phyloP scores from a whole-genome alignment of 2,888 invertebrate genomes.

The Neoscelio sp. region DNA sequence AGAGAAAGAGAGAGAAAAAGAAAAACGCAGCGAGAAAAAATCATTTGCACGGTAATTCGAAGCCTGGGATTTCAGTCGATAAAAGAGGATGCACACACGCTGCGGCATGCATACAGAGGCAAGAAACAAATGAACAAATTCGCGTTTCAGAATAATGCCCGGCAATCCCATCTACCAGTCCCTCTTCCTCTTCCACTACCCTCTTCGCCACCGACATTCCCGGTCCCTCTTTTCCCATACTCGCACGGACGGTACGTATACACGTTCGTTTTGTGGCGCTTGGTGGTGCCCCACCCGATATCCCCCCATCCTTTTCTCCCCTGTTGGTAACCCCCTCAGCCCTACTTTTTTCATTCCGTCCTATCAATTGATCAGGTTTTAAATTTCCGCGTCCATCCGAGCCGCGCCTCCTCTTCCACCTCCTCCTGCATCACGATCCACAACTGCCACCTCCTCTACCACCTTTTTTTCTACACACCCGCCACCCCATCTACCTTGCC shows the following conservation, averaged over 20 bases:
- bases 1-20: slow-evolving; percentile 29
- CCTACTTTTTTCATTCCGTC: slow-evolving; percentile 83
- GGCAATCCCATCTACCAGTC: slow-evolving; percentile 82
- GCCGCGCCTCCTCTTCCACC: slow-evolving; percentile 81
- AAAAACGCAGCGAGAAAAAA: slow-evolving; percentile 76
- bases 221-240: slow-evolving; percentile 60
- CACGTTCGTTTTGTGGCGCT: slow-evolving; percentile 66
- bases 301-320: slow-evolving; percentile 70
- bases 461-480: slow-evolving; percentile 59
- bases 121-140: slow-evolving; percentile 83
- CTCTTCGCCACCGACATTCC: slow-evolving; percentile 68
- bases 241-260: slow-evolving; percentile 54
- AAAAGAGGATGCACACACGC: slow-evolving; percentile 82
- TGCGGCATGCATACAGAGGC: slow-evolving; percentile 82
- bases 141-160: slow-evolving; percentile 83
- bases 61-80: slow-evolving; percentile 83
- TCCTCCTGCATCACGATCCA: slow-evolving; percentile 76
- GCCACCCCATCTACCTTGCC: slow-evolving; percentile 78
- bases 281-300: slow-evolving; percentile 68
- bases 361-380: slow-evolving; percentile 84
- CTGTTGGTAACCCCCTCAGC: slow-evolving; percentile 77
- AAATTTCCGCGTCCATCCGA: slow-evolving; percentile 84
- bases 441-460: slow-evolving; percentile 68
- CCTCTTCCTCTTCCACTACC: slow-evolving; percentile 67
- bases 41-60: slow-evolving; percentile 83